Conservation (phyloP, 2,797 vertebrate species). For the Mionectes olivaceus region DNA sequence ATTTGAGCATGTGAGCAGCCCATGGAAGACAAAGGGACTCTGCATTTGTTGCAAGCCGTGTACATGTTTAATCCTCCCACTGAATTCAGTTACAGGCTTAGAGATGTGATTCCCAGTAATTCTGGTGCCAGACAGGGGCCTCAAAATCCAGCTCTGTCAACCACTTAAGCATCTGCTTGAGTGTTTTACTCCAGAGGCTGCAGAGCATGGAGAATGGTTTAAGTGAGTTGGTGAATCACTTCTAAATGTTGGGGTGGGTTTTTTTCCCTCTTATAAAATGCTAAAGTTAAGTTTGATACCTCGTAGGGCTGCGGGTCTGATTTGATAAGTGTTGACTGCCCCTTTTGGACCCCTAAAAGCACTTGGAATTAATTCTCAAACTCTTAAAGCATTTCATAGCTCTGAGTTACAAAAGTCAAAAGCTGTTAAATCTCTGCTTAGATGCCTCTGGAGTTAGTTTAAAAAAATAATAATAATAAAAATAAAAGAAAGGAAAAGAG, state of each 20-base stretch:
- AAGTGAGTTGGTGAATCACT: neutral
- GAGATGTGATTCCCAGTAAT: neutral
- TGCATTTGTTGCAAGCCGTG: neutral
- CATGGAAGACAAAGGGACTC: constrained; percentile 24
- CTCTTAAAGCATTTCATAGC: neutral
- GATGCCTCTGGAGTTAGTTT: neutral
- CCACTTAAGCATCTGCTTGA: neutral
- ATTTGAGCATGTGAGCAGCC: constrained; percentile 28
- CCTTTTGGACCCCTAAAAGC: constrained; percentile 8
- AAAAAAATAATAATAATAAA: no score
- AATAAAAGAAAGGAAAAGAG: neutral
- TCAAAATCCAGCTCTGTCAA: neutral
- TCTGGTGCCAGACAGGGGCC: neutral
- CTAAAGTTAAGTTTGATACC: neutral
- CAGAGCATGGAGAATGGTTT: neutral
- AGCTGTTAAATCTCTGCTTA: constrained; percentile 8
- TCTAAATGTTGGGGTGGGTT: neutral
- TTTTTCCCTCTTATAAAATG: neutral
- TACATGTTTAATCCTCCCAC: neutral
- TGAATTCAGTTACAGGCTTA: neutral
- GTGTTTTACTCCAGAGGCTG: neutral
- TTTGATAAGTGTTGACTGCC: constrained; percentile 13
- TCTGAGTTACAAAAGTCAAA: constrained; percentile 30
- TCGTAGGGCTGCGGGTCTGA: neutral
- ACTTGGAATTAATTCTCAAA: neutral